These are phyloP conservation scores for Galerucella pusilla DNA, from an alignment of 2,888 invertebrate genomes.

Conservation along the genomic window DNA sequence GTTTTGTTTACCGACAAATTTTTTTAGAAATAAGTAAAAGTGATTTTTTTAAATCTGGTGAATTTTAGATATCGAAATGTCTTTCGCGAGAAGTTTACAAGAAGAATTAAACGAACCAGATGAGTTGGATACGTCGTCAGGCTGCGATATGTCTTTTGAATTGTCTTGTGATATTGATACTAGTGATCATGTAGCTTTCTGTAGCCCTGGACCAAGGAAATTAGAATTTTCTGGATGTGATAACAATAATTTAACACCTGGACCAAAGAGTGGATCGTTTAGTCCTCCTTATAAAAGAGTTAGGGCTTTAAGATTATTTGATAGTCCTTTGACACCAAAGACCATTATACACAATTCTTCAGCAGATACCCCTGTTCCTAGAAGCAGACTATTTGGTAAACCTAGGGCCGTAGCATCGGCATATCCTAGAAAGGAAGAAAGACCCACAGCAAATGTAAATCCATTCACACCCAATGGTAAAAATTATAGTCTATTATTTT, in stretches of 20 bases:
- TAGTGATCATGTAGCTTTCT: slow-evolving; percentile 39
- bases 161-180: slow-evolving; percentile 69
- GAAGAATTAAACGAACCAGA: slow-evolving; percentile 56
- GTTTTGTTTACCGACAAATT: slow-evolving; percentile 37
- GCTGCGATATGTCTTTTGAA: slow-evolving; percentile 74
- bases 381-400: slow-evolving; percentile 68
- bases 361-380: slow-evolving; percentile 64
- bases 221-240: slow-evolving; percentile 68
- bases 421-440: slow-evolving; percentile 65
- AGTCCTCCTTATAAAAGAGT: slow-evolving; percentile 73
- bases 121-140: slow-evolving; percentile 65
- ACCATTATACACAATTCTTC: slow-evolving; percentile 79
- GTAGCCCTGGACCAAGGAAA: slow-evolving; percentile 71
- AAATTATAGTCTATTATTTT: neutral
- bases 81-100: slow-evolving; percentile 49
- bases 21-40: slow-evolving; percentile 41
- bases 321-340: slow-evolving; percentile 88
- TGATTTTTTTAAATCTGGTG: slow-evolving; percentile 26
- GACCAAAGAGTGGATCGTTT: slow-evolving; percentile 60
- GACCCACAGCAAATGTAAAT: slow-evolving; percentile 81
- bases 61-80: slow-evolving; percentile 49
- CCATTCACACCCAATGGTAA: slow-evolving; percentile 86
- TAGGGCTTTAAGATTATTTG: slow-evolving; percentile 76
- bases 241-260: slow-evolving; percentile 48
- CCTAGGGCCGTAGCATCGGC: slow-evolving; percentile 63